Evolutionary conservation across 30 jellyfish, hydroid and myxozoan genomes (phyloP).

Genomic region (Aurelia sp.): DNA sequence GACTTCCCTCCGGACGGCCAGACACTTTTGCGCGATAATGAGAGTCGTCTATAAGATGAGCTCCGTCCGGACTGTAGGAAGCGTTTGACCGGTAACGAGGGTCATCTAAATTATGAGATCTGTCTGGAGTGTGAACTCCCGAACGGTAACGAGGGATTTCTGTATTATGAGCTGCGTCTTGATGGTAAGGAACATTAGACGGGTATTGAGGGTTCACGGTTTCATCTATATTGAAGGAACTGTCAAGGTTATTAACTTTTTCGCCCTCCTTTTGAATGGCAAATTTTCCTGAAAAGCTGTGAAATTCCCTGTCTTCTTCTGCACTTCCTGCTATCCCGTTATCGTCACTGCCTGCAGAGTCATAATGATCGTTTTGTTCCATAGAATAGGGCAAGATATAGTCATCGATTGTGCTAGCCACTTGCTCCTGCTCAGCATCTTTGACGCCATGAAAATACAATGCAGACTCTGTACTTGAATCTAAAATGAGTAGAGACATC

Average conservation of each 20-base stretch:
- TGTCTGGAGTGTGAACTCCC: too few relatives aligned
- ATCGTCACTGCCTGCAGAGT: constrained; percentile 53
- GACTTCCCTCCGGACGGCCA: background rate
- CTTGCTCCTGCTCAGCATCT: background rate
- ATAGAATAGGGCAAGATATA: constrained; percentile 30
- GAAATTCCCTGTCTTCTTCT: constrained; percentile 44
- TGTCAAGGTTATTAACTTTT: constrained; percentile 51
- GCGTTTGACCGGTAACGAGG: constrained; percentile 43
- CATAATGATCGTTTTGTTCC: constrained; percentile 4
- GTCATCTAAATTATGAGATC: constrained; percentile 46
- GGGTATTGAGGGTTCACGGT: constrained; percentile 40
- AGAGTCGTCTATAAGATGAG: constrained; percentile 50
- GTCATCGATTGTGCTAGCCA: background rate
- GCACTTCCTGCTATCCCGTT: constrained; percentile 29
- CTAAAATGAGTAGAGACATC: too few relatives aligned
- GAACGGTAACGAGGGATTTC: too few relatives aligned
- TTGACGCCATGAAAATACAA: constrained; percentile 6
- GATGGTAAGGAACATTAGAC: constrained; percentile 41
- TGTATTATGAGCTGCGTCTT: background rate
- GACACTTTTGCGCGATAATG: constrained; percentile 53
- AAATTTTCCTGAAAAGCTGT: constrained; percentile 60
- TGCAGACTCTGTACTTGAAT: background rate
- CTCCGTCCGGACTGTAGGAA: constrained; percentile 49
- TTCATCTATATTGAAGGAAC: constrained; percentile 31
- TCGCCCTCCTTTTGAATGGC: constrained; percentile 63